Base-by-base conservation (phyloP, 2,113 vertebrate genomes). In the Nansenia antarctica region DNA sequence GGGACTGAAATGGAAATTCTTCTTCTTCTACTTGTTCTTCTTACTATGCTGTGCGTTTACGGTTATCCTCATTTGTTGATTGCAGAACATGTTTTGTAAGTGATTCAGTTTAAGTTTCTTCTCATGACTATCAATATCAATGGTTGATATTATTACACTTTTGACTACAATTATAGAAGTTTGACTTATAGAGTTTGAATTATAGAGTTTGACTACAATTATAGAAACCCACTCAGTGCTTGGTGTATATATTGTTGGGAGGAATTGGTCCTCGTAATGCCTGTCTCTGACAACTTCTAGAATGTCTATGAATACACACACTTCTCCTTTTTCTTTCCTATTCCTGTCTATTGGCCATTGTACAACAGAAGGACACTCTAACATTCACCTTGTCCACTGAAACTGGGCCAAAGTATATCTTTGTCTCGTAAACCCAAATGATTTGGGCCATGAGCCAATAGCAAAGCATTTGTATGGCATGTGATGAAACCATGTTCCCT, bases 401-500 rank as follows among this genome's bases (percentile, higher is more conserved):
- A 57, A 57, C 14, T 9, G 9, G 22, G 12, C 32, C 59, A 15
- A 34, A 0, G 9, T 22, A 37, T 61, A 37, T 34, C 20, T 30
- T 63, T 29, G 24, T 26, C 61, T 63, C 31, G 4, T n/a, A 27
- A 45, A 12, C 15, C 2, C 57, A 9, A 29, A n/a, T 59, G 30
- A 18, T 9, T 59, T 14, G 3, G 15, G 2, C n/a, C 29, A 60
- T 31, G 31, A 60, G 31, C 18, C 29, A 64, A n/a, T n/a, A n/a
- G n/a, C n/a, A n/a, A n/a, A 45, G 39, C 24, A 15, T 35, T 26
- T 39, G 35, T 2, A 62, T 37, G 2, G 45, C 65, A 77, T 83
- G 66, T 86, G 87, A 86, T 76, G 69, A 77, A 82, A 77, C 61
- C 80, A 78, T 67, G 72, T 73, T 82, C 78, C 59, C 66, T 57